Percentiles rank a stretch among this genome's conserved stretches.
Conservation (phyloP, 2,113 vertebrate species). For the Callaeas wilsoni region DNA sequence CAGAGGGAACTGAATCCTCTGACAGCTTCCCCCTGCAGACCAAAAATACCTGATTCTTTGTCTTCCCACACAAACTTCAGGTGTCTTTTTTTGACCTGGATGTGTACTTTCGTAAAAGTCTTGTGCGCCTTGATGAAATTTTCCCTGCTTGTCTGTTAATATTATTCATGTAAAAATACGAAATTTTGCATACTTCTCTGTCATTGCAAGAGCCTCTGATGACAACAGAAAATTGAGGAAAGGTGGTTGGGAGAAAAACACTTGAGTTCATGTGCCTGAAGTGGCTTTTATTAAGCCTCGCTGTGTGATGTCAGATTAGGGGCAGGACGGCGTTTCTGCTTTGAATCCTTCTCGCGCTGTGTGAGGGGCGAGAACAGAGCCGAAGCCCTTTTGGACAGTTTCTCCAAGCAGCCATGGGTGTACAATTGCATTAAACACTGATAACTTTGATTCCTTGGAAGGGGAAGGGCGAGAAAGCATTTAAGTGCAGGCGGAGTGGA, state of each 20-base stretch:
- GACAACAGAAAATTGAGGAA: background rate
- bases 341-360: too few relatives aligned
- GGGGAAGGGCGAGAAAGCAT: background rate
- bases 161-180: background rate
- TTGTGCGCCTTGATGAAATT: fast-evolving
- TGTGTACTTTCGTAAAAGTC: background rate
- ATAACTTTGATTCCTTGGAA: background rate
- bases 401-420: background rate
- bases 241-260: background rate
- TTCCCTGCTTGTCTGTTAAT: background rate
- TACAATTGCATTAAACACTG: background rate
- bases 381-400: background rate
- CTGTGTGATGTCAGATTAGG: background rate
- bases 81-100: background rate
- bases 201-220: background rate
- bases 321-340: too few relatives aligned
- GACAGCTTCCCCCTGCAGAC: background rate
- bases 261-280: background rate
- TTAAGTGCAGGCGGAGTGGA: background rate
- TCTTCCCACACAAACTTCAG: background rate
- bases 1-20: background rate
- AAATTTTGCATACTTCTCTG: background rate
- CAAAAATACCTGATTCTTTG: background rate
- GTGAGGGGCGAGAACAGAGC: background rate
- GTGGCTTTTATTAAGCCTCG: background rate